Conservation (phyloP, 2,797 vertebrate species). For the Chelmon rostratus region DNA sequence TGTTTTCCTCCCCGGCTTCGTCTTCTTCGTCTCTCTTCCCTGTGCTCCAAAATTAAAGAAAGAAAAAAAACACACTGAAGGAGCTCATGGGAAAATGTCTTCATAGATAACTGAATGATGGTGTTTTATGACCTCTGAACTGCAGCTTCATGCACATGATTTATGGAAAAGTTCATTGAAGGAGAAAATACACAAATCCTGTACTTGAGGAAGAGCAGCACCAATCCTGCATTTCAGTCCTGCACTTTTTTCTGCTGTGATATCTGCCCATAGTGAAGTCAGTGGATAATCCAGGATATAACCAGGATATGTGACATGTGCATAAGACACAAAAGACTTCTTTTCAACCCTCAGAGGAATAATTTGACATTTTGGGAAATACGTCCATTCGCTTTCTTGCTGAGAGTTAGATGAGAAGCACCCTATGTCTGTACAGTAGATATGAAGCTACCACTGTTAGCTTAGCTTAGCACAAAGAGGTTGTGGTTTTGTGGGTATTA, state of each 20-base stretch:
- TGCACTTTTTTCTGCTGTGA: too few relatives aligned
- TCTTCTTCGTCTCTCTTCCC: constrained; percentile 43
- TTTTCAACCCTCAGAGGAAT: neutral
- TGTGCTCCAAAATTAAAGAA: constrained; percentile 43
- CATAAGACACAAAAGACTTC: too few relatives aligned
- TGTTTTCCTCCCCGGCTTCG: constrained; percentile 21
- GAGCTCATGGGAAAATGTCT: constrained; percentile 74
- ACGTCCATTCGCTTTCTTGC: too few relatives aligned
- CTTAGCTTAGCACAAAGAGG: too few relatives aligned
- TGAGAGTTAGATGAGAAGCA: too few relatives aligned
- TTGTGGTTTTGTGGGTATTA: too few relatives aligned
- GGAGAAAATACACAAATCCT: constrained; percentile 32
- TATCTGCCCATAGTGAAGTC: too few relatives aligned
- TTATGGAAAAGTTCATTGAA: constrained; percentile 47
- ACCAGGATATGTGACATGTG: too few relatives aligned
- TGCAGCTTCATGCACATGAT: constrained; percentile 48
- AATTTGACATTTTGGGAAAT: neutral
- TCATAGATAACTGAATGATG: constrained; percentile 53
- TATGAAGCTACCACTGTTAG: too few relatives aligned
- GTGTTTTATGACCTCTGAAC: constrained; percentile 61
- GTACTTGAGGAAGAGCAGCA: constrained; percentile 8
- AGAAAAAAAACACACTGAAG: constrained; percentile 28
- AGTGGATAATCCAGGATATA: too few relatives aligned
- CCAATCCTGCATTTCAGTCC: neutral
- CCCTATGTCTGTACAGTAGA: too few relatives aligned